Conservation (phyloP, 2,888 invertebrate genomes). For the Acrobasis consociella region DNA sequence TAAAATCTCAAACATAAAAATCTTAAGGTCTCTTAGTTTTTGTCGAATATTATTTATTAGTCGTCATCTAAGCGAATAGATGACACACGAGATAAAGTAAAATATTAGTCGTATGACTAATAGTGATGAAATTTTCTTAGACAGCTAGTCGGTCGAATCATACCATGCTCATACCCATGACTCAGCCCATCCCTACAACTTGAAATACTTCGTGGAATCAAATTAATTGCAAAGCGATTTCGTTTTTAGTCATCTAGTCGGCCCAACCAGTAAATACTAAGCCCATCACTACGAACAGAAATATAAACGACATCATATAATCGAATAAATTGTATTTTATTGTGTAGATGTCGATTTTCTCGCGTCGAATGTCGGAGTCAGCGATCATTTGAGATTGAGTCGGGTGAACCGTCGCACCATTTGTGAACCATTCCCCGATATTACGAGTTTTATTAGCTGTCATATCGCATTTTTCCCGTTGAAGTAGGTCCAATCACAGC, state of each 20-base stretch:
- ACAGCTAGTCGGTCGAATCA: no score
- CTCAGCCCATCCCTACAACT: no score
- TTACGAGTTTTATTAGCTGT: conserved; percentile 66
- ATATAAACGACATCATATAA: conserved; percentile 37
- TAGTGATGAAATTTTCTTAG: no score
- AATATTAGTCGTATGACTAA: no score
- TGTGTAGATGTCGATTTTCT: conserved; percentile 42
- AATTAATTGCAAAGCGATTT: no score
- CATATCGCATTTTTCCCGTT: conserved; percentile 47
- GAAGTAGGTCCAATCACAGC: conserved; percentile 21
- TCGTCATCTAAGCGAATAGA: no score
- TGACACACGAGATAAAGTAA: no score
- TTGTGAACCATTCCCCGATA: conserved; percentile 49
- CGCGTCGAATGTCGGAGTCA: conserved; percentile 38
- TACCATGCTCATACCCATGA: no score
- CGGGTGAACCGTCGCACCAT: conserved; percentile 53
- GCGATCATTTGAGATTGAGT: conserved; percentile 56
- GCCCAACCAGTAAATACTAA: background rate
- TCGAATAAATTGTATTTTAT: conserved; percentile 42
- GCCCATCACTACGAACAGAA: conserved; percentile 26
- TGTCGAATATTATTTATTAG: no score
- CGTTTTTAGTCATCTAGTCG: background rate
- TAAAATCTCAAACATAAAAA: no score
- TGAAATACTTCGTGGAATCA: no score
- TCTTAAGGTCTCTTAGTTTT: no score